phyloP scores from a whole-genome alignment of 2,113 vertebrate species.

The Ardeotis arabs region DNA sequence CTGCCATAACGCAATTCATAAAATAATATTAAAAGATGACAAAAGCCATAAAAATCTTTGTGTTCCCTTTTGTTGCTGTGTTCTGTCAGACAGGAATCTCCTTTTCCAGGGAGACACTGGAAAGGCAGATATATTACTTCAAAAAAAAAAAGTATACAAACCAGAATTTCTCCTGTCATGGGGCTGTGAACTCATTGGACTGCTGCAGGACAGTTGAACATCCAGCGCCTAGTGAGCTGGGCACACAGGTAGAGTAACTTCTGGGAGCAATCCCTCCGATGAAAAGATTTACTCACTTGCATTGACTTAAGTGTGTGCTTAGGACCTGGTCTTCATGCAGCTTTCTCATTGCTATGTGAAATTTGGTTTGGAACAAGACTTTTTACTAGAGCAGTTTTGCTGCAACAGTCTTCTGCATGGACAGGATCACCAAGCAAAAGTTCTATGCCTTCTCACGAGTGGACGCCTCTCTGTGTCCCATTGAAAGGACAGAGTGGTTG shows the following conservation, averaged over 20 bases:
- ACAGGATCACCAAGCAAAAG: not conserved
- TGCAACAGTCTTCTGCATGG: not conserved
- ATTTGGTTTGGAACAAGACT: not conserved
- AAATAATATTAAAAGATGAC: constrained; percentile 59
- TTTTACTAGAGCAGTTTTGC: not conserved
- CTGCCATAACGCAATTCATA: constrained; percentile 16
- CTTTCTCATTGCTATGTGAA: not conserved
- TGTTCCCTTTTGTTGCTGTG: not conserved
- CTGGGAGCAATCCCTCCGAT: not conserved
- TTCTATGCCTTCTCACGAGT: not conserved
- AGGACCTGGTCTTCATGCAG: not conserved
- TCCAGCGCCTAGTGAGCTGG: not conserved
- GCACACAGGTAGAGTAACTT: not conserved
- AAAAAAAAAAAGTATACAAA: not conserved
- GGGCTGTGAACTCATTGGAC: not conserved
- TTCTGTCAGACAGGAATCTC: constrained; percentile 15
- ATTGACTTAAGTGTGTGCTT: not conserved
- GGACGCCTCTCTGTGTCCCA: accelerated
- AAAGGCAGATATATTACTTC: not conserved
- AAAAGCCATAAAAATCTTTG: constrained; percentile 33
- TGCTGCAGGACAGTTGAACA: not conserved
- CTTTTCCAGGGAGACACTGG: not conserved
- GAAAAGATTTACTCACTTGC: not conserved
- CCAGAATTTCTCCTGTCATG: not conserved
- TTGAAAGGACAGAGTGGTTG: not conserved